Percentiles rank a stretch among this genome's conserved stretches.
These are phyloP conservation scores for Ciconia boyciana DNA, from an alignment of 2,113 vertebrate species.

Conservation along the genomic window DNA sequence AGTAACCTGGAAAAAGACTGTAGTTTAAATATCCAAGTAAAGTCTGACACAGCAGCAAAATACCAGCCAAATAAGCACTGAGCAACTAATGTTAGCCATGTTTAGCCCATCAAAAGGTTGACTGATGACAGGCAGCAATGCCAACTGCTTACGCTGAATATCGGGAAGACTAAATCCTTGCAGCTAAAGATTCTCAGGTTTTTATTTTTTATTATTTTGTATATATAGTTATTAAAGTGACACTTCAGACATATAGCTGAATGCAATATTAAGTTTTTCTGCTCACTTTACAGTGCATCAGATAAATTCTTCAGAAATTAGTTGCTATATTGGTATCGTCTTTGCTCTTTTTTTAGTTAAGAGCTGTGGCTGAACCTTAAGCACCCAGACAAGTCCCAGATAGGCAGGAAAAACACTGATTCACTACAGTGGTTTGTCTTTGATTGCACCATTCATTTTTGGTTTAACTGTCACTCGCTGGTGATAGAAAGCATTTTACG, in stretches of 20 bases:
- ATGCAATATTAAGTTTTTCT: not conserved
- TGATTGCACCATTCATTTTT: not conserved
- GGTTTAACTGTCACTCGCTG: not conserved
- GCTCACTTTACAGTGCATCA: not conserved
- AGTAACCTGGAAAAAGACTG: not conserved
- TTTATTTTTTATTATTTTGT: not conserved
- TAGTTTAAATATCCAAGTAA: not conserved
- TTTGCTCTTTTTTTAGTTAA: not conserved
- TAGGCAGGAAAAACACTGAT: not conserved
- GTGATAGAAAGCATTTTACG: accelerated
- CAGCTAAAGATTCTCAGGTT: not conserved
- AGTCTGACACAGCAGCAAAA: not conserved
- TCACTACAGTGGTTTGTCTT: not conserved
- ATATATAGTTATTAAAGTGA: not conserved
- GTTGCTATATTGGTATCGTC: not conserved
- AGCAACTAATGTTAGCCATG: not conserved
- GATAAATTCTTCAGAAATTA: not conserved
- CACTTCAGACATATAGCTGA: not conserved
- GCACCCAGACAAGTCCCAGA: not conserved
- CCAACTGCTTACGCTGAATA: not conserved
- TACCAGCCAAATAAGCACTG: not conserved
- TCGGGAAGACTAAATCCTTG: not conserved
- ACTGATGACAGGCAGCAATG: not conserved
- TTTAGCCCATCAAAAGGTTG: not conserved
- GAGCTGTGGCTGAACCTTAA: not conserved